Evolutionary conservation across 2,113 vertebrate genomes (phyloP).

Genomic region (Eurypyga helias): DNA sequence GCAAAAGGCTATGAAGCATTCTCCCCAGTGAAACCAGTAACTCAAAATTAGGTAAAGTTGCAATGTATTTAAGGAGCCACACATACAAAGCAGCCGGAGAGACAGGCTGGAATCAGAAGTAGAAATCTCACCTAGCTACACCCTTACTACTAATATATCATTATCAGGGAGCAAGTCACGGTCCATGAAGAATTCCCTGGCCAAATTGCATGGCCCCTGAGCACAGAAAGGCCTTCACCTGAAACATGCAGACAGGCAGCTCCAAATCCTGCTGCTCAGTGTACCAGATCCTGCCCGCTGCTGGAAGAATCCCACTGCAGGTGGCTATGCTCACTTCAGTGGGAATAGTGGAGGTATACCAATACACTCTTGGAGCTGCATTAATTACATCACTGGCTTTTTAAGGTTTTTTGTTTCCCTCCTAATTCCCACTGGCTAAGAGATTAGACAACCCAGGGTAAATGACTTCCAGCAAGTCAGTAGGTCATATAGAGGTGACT

Average conservation of each 20-base stretch:
- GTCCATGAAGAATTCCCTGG: not conserved
- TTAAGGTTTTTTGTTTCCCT: too few relatives aligned
- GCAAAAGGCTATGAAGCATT: not conserved
- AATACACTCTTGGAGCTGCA: not conserved
- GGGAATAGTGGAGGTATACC: not conserved
- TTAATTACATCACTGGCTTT: not conserved
- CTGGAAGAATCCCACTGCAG: not conserved
- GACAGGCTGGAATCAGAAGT: not conserved
- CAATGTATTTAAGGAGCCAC: not conserved
- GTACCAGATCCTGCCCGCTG: not conserved
- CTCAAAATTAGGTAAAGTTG: not conserved
- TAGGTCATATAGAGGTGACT: not conserved
- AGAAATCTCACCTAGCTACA: not conserved
- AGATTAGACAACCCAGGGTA: not conserved
- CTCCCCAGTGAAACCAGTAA: accelerated
- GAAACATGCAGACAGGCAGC: not conserved
- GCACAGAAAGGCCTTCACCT: not conserved
- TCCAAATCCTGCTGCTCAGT: not conserved
- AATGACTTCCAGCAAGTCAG: constrained; percentile 34
- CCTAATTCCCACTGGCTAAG: not conserved
- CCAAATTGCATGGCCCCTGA: accelerated
- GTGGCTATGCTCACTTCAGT: not conserved
- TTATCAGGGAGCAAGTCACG: accelerated
- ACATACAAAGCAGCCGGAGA: not conserved
- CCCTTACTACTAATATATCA: not conserved